phyloP scores from a whole-genome alignment of 2,888 invertebrate species.

The Lithosia quadra region DNA sequence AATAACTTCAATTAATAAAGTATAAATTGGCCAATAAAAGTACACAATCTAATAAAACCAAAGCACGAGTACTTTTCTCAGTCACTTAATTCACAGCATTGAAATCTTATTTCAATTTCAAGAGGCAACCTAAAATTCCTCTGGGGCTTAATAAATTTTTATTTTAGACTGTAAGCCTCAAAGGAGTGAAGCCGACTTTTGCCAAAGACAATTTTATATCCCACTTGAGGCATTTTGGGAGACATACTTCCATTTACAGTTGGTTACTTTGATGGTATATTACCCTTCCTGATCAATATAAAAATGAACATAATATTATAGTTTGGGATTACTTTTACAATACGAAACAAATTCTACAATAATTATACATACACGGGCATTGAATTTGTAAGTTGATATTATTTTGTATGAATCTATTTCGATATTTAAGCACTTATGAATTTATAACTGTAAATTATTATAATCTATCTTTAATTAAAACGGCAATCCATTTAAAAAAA shows the following conservation, averaged over 20 bases:
- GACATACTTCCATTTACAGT: slow-evolving; percentile 9
- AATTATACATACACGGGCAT: no score
- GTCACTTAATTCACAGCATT: slow-evolving; percentile 2
- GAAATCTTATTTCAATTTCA: slow-evolving; percentile 18
- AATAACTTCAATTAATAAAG: no score
- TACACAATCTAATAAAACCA: not conserved
- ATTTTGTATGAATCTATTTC: not conserved
- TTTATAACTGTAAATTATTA: not conserved
- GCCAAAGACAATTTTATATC: slow-evolving; percentile 19
- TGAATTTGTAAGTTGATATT: no score
- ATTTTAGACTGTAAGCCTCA: slow-evolving; percentile 14
- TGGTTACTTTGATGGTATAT: slow-evolving; percentile 1
- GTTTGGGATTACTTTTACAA: not conserved
- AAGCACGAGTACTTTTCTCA: not conserved
- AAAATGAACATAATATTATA: slow-evolving; percentile 1
- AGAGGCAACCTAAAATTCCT: slow-evolving; percentile 10
- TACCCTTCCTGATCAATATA: not conserved
- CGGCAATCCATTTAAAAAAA: no score
- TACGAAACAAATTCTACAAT: no score
- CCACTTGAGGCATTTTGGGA: slow-evolving; percentile 21
- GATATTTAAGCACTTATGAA: not conserved
- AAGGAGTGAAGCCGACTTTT: slow-evolving; percentile 14
- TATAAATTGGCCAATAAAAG: not conserved
- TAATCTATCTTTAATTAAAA: not conserved
- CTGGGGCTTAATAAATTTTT: slow-evolving; percentile 17